Conservation (phyloP, 2,888 invertebrate genomes). For the Anoplius nigerrimus region DNA sequence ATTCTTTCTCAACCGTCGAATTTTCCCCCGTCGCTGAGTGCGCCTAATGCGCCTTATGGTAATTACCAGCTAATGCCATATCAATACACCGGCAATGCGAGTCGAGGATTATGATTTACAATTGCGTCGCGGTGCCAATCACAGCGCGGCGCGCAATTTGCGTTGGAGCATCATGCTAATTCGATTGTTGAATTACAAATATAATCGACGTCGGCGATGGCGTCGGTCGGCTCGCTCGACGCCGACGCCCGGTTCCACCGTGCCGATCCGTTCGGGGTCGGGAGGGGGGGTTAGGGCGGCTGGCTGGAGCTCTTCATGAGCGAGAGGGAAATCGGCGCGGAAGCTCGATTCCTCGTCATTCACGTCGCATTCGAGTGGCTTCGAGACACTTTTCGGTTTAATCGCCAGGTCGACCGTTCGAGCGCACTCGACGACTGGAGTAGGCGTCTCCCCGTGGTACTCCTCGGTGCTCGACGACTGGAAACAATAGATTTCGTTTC, state of each 20-base stretch:
- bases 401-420: slow-evolving; percentile 52
- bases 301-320: background rate
- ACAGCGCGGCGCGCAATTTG: too few species aligned
- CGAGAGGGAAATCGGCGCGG: slow-evolving; percentile 23
- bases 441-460: slow-evolving; percentile 31
- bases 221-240: slow-evolving; percentile 9
- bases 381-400: slow-evolving; percentile 54
- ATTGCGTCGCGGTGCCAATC: too few species aligned
- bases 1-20: too few species aligned
- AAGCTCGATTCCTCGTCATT: slow-evolving; percentile 47
- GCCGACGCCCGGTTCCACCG: slow-evolving; percentile 3
- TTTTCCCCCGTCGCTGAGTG: too few species aligned
- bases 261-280: too few species aligned
- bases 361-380: slow-evolving; percentile 45
- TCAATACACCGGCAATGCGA: too few species aligned
- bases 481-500: slow-evolving; percentile 62
- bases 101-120: too few species aligned
- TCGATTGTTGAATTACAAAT: too few species aligned
- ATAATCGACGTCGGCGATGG: background rate
- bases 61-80: too few species aligned
- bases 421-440: slow-evolving; percentile 40
- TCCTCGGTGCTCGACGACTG: slow-evolving; percentile 47
- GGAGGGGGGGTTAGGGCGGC: too few species aligned
- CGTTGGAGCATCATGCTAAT: too few species aligned
- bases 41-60: too few species aligned